Evolutionary conservation across 2,888 invertebrate species (phyloP).

Genomic region (Subacronicta megacephala): DNA sequence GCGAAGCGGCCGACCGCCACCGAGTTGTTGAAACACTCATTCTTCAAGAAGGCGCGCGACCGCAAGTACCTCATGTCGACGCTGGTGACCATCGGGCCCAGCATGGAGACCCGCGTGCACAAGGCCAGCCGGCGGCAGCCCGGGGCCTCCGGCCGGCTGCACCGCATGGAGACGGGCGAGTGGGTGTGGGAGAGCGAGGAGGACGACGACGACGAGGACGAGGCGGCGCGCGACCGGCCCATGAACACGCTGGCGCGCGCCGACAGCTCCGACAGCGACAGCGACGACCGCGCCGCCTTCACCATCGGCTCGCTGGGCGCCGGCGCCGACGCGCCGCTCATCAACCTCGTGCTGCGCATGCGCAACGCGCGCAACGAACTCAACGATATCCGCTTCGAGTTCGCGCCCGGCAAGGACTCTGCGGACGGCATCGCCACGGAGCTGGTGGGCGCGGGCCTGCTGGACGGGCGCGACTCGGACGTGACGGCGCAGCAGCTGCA

Average conservation of each 20-base stretch:
- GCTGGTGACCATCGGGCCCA: constrained; percentile 95
- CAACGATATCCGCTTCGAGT: constrained; percentile 99
- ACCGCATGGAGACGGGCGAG: constrained; percentile 98
- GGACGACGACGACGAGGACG: constrained; percentile 91
- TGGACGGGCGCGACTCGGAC: constrained; percentile 96
- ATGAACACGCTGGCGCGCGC: constrained; percentile 90
- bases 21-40: constrained; percentile 98
- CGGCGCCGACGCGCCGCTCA: constrained; percentile 88
- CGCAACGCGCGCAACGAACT: constrained; percentile 97
- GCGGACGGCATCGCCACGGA: constrained; percentile 99
- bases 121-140: constrained; percentile 96
- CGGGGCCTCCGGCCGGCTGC: constrained; percentile 95
- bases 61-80: constrained; percentile 96
- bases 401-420: constrained; percentile 96
- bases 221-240: constrained; percentile 89
- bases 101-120: constrained; percentile 97
- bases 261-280: constrained; percentile 90
- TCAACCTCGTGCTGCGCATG: constrained; percentile 97
- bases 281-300: constrained; percentile 79
- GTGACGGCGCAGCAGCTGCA: constrained; percentile 98
- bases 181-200: constrained; percentile 99
- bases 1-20: constrained; percentile 98
- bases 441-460: constrained; percentile 98
- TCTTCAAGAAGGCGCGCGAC: constrained; percentile 99
- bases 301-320: constrained; percentile 75